Percentiles rank a stretch among this genome's conserved stretches.
These are phyloP conservation scores for Megastigmus dorsalis DNA, from an alignment of 2,888 invertebrate species.

Conservation along the genomic window DNA sequence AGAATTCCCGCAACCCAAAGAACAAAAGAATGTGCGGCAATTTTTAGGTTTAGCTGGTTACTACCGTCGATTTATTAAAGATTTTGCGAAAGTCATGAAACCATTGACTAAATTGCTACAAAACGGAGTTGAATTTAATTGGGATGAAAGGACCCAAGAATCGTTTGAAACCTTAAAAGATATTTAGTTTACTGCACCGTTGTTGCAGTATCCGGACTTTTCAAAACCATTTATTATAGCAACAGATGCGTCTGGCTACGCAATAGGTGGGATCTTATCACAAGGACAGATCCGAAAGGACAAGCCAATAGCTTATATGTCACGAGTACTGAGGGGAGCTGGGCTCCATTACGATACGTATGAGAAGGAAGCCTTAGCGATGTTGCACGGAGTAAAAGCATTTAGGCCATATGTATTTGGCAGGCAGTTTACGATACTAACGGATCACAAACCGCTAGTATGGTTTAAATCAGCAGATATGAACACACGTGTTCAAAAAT, in stretches of 20 bases:
- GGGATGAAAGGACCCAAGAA: neutral
- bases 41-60: conserved; percentile 53
- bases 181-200: neutral
- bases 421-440: conserved; percentile 1
- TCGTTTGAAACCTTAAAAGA: conserved; percentile 18
- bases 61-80: conserved; percentile 53
- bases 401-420: conserved; percentile 6
- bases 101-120: conserved; percentile 34
- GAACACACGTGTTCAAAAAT: neutral
- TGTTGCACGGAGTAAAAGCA: neutral
- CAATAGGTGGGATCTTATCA: neutral
- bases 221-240: neutral
- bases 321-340: neutral
- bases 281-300: conserved; percentile 14
- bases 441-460: conserved; percentile 28
- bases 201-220: neutral
- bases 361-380: conserved; percentile 11
- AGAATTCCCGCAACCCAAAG: conserved; percentile 50
- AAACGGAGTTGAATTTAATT: conserved; percentile 15
- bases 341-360: neutral
- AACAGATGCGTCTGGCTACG: conserved; percentile 4
- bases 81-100: conserved; percentile 50
- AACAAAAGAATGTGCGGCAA: conserved; percentile 43
- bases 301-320: neutral
- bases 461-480: conserved; percentile 11